Percentiles rank a stretch among this genome's conserved stretches.
These are phyloP conservation scores for Alloscopus bannaensis DNA, from an alignment of 2,888 invertebrate genomes.

Conservation along the genomic window DNA sequence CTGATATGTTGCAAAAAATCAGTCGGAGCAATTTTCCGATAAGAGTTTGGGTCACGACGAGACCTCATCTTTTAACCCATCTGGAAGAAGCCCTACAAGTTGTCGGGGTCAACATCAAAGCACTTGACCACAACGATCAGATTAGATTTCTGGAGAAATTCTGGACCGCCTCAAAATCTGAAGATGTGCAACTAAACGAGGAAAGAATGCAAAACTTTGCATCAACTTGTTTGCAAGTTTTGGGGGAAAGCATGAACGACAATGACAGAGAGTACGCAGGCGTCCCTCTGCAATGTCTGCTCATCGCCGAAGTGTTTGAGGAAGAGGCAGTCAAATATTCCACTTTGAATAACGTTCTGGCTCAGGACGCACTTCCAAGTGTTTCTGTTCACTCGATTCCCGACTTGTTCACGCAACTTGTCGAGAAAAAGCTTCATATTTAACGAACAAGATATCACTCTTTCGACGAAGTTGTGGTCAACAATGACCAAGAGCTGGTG, in stretches of 20 bases:
- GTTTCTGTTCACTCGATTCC: not conserved
- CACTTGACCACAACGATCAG: not conserved
- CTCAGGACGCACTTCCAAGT: not conserved
- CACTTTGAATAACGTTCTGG: not conserved
- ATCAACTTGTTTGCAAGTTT: not conserved
- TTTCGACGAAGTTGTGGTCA: not conserved
- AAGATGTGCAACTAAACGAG: not conserved
- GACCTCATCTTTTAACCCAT: not conserved
- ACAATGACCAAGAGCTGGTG: not conserved
- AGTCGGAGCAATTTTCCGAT: not conserved
- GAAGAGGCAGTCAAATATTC: not conserved
- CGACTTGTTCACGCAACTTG: not conserved
- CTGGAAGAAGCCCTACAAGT: not conserved
- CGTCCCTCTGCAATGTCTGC: not conserved
- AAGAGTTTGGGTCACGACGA: not conserved
- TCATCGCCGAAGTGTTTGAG: not conserved
- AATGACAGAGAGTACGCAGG: not conserved
- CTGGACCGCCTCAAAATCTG: slow-evolving; percentile 1
- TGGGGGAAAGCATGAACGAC: not conserved
- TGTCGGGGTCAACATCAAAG: not conserved
- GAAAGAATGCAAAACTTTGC: not conserved
- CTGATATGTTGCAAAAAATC: too few species aligned
- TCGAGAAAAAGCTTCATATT: not conserved
- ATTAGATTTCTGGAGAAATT: not conserved
- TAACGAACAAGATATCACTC: not conserved